phyloP scores from a whole-genome alignment of 1,140 invertebrate genomes.

The Drosophila nebulosa region DNA sequence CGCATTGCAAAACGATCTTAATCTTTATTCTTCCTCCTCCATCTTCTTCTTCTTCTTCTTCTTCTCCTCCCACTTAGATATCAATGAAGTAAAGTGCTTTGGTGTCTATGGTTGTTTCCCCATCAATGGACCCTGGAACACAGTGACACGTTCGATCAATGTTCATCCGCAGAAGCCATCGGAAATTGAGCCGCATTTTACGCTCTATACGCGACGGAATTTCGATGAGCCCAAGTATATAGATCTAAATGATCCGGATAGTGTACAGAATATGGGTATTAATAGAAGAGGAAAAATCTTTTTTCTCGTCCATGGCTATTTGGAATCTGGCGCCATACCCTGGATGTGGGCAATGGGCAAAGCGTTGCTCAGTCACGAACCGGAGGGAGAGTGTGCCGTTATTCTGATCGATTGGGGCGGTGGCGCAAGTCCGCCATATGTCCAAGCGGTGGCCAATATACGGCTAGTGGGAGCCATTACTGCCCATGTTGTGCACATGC shows the following conservation, averaged over 20 bases:
- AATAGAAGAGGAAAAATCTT: constrained; percentile 85
- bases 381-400: constrained; percentile 87
- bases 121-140: constrained; percentile 89
- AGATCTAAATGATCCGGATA: constrained; percentile 85
- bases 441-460: constrained; percentile 95
- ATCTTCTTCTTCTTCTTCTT: no score
- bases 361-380: constrained; percentile 85
- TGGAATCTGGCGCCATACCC: constrained; percentile 89
- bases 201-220: constrained; percentile 82
- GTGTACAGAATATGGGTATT: constrained; percentile 84
- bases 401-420: constrained; percentile 92
- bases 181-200: constrained; percentile 83
- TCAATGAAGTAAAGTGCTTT: constrained; percentile 85
- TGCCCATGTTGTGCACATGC: constrained; percentile 86
- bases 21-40: background rate
- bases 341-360: constrained; percentile 84
- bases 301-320: constrained; percentile 91
- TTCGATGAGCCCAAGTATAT: constrained; percentile 83
- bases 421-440: constrained; percentile 92
- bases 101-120: constrained; percentile 92
- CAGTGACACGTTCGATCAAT: constrained; percentile 88
- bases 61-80: no score
- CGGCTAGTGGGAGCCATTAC: constrained; percentile 91
- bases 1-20: constrained; percentile 15
- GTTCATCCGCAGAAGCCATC: constrained; percentile 87